These are phyloP conservation scores for Nannobrachium achirus DNA, from an alignment of 2,113 vertebrate genomes.

Conservation along the genomic window DNA sequence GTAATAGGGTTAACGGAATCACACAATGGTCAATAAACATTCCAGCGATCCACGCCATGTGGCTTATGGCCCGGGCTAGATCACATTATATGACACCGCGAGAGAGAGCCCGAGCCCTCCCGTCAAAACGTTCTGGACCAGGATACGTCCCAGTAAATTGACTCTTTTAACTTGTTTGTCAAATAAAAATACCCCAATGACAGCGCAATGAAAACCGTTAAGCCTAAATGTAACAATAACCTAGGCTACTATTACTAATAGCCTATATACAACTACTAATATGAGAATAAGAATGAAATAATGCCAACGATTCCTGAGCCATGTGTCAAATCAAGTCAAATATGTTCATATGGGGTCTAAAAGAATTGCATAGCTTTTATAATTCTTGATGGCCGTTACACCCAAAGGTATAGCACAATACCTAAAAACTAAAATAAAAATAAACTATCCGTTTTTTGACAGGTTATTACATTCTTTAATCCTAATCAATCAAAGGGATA, in stretches of 20 bases:
- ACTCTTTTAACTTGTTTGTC: background rate
- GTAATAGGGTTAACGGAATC: slow-evolving; percentile 90
- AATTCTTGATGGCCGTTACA: no score
- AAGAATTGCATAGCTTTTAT: no score
- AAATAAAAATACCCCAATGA: background rate
- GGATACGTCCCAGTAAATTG: slow-evolving; percentile 2
- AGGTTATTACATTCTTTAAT: no score
- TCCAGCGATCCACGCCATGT: slow-evolving; percentile 43
- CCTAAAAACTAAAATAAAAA: no score
- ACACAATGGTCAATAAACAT: slow-evolving; percentile 59
- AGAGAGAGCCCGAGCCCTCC: slow-evolving; percentile 11
- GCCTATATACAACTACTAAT: no score
- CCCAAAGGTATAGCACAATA: no score
- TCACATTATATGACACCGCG: slow-evolving; percentile 21
- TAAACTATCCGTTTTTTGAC: no score
- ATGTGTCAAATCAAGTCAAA: no score
- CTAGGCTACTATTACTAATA: background rate
- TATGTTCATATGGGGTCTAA: no score
- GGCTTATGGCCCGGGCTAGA: slow-evolving; percentile 45
- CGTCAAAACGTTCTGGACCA: background rate
- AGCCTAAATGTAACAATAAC: background rate
- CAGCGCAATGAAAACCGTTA: background rate
- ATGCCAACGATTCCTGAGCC: no score
- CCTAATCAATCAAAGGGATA: no score
- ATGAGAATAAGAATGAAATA: no score